Base-by-base conservation (phyloP, 2,888 invertebrate genomes). In the Artemia sinica region DNA sequence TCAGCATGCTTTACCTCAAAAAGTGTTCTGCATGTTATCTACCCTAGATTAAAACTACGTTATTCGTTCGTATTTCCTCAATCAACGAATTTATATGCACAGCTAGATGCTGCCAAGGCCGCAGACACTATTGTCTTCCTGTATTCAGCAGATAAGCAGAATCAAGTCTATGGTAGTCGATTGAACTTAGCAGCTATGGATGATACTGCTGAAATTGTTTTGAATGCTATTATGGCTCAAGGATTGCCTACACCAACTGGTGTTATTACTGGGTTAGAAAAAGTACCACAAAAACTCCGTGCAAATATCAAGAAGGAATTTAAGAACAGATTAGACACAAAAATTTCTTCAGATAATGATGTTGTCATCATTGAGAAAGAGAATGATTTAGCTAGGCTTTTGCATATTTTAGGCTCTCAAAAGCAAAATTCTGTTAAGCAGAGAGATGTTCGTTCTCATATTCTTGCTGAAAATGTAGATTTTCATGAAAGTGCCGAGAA, bases 31-130 rank as follows among this genome's bases (percentile, higher is more conserved):
- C 90, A 93, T 76, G 81, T 93, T 71, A 85, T 86, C 89, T 89
- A 79, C 72, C 87, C 89, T 12, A 83, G 89, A 72, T 90, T 93
- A 76, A 91, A 94, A 76, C 90, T 93, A 76, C 82, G 89, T n/a
- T 90, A 89, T 76, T 85, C 89, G 0, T 86, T 95, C 74, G 79
- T 91, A 52, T 80, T 84, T 10, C 89, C 92, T 13, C 84, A 85
- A 71, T 77, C 83, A 18, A 86, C 86, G 18, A 85, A 89, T 78
- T 83, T 91, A 65, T 84, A 87, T 76, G 84, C 84, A 48, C 79
- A 86, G 8, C 78, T 93, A 69, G 93, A 93, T 80, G 82, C 86
- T n/a, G 79, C 88, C 1, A 93, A 92, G 82, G 85, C 92, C 8
- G 86, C 91, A 48, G 93, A 94, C 76, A 88, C 89, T 2, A 83